Evolutionary conservation across 2,888 invertebrate species (phyloP), one percentile per base, ranked within the genome.

Genomic region (Phorcus lineatus): DNA sequence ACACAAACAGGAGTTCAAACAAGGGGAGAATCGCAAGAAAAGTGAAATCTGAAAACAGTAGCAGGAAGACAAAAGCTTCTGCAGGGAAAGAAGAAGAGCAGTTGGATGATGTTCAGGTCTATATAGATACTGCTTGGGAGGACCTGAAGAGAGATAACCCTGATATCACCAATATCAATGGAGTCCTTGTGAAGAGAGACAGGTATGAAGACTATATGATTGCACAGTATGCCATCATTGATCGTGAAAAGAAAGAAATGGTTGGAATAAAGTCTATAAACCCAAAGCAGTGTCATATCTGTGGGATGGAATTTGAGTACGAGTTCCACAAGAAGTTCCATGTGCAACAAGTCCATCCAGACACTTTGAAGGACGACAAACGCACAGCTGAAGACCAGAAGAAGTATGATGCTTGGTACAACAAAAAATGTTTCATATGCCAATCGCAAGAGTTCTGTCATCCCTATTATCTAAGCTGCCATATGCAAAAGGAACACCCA

Each of bases 281-380:
- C 11, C 70, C 70, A 16, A 70, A 70, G 24, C 17, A 31, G 70
- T 70, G 70, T 70, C 19, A 36, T 11, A 70, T 70, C 40, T 70
- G 70, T n/a, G 36, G 36, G 19, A 70, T 40, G 17, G 3, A 17
- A 36, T 70, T 70, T 40, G n/a, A 70, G 36, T 70, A 70, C n/a
- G 70, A 70, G 40, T 70, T 70, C 40, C 70, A 70, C 36, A 70
- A 70, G 40, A 70, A n/a, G 70, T 70, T 36, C 19, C 70, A 70
- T 40, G 19, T 70, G 36, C 70, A 70, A 40, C 28, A 70, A n/a
- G 40, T 70, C 1, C 70, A 70, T 19, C 70, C 70, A 4, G 70
- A 70, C 9, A n/a, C 31, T 6, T 11, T 70, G 70, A 36, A 36
- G 36, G 40, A 36, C 2, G 70, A 70, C n/a, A 70, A 19, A 36